phyloP scores from a whole-genome alignment of 2,797 vertebrate species.

The Alauda arvensis region DNA sequence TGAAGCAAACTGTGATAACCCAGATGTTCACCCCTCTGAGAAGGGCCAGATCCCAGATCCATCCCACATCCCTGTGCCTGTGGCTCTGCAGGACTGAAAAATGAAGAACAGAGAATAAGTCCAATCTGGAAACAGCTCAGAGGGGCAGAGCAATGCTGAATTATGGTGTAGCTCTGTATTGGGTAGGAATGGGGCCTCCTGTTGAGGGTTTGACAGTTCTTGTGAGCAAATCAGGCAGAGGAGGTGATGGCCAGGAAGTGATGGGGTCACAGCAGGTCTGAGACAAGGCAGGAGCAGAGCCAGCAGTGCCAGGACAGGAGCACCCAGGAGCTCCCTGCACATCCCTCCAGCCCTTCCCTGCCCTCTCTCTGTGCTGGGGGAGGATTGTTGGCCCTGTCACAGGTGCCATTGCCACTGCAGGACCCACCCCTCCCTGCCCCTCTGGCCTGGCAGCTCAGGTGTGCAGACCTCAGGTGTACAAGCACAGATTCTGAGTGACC shows the following conservation, averaged over 20 bases:
- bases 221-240: not conserved
- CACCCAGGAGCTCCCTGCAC: not conserved
- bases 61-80: not conserved
- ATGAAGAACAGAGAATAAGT: not conserved
- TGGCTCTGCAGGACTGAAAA: not conserved
- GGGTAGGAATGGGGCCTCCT: not conserved
- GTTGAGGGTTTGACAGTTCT: not conserved
- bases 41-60: not conserved
- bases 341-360: not conserved
- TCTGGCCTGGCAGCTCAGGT: not conserved
- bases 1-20: not conserved
- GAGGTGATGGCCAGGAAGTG: not conserved
- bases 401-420: not conserved
- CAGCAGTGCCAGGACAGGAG: not conserved
- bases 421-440: not conserved
- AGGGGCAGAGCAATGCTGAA: not conserved
- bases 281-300: not conserved
- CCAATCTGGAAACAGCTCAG: not conserved
- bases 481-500: not conserved
- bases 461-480: not conserved
- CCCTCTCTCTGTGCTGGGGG: not conserved
- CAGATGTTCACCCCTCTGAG: not conserved
- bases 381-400: not conserved
- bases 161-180: not conserved
- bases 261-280: not conserved